Base-by-base conservation (phyloP, 2,113 vertebrate genomes). In the Otolemur garnettii region DNA sequence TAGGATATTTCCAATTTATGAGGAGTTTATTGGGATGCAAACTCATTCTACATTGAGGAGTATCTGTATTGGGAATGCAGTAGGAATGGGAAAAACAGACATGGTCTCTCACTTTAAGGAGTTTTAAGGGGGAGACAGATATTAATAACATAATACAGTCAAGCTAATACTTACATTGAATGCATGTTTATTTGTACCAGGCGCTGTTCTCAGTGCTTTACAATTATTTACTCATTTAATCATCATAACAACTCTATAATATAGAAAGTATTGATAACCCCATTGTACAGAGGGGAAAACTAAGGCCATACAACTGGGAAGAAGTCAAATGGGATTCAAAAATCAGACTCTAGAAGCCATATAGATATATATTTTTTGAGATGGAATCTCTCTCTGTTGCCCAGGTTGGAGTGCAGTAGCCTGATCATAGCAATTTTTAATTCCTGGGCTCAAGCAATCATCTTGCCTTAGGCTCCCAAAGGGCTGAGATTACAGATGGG, bases 81-180 rank as follows among this genome's bases (percentile, higher is more conserved):
- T 30, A 14, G 7, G 21, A 90, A 68, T 82, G 19, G 83, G n/a
- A 5, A 93, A 83, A 64, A 45, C 0, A 74, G 77, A 75, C 14
- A 38, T 2, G 3, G 19, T 60, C 5, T 68, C 24, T 94, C 35
- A 33, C 66, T 91, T 75, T 74, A 35, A 21, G 50, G 78, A 83
- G 18, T 89, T 59, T 85, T 68, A 88, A 84, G 64, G 4, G 30
- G 9, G 24, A 91, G 80, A 17, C 28, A 90, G 11, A 19, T 90
- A 77, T 55, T 97, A 93, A 90, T 78, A 71, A 90, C 45, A 80
- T 64, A 53, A 66, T 33, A 62, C 24, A 93, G 26, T 75, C 26
- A 42, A 59, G 77, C 35, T 80, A 72, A 91, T 19, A 55, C 6
- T 35, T 80, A 53, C 71, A 45, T 4, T 59, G 26, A 30, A 71